Conservation (phyloP, 1,140 invertebrate genomes). For the Papilio aristodemus region DNA sequence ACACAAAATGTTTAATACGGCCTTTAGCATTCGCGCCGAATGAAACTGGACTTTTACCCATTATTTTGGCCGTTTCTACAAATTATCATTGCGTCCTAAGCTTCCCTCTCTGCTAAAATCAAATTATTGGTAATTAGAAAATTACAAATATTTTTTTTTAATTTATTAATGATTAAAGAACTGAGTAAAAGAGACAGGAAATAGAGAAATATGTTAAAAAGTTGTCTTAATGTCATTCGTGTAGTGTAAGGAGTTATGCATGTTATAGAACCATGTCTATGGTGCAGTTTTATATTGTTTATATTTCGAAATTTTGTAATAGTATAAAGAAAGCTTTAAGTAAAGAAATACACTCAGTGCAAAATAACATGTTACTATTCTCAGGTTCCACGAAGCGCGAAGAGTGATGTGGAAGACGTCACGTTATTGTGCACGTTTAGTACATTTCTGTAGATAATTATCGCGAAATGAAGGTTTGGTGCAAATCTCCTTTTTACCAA, state of each 20-base stretch:
- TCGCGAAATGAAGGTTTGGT: no score
- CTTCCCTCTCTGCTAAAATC: constrained; percentile 79
- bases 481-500: no score
- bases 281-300: constrained; percentile 47
- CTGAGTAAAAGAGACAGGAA: constrained; percentile 34
- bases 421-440: no score
- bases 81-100: constrained; percentile 73
- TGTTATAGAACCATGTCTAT: constrained; percentile 40
- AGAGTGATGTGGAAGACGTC: no score
- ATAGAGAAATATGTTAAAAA: constrained; percentile 44
- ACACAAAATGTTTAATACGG: constrained; percentile 50
- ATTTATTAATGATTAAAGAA: constrained; percentile 20
- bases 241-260: constrained; percentile 26
- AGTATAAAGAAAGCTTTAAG: not conserved
- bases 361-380: no score
- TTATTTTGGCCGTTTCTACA: constrained; percentile 67
- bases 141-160: not conserved
- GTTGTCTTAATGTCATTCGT: constrained; percentile 38
- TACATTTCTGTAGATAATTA: no score
- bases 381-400: no score
- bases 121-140: constrained; percentile 71
- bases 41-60: constrained; percentile 67
- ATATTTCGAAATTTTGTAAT: not conserved
- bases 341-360: not conserved
- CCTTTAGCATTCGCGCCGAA: constrained; percentile 59